These are phyloP conservation scores for Heliconius nattereri DNA, from an alignment of 1,140 invertebrate genomes.

Conservation along the genomic window DNA sequence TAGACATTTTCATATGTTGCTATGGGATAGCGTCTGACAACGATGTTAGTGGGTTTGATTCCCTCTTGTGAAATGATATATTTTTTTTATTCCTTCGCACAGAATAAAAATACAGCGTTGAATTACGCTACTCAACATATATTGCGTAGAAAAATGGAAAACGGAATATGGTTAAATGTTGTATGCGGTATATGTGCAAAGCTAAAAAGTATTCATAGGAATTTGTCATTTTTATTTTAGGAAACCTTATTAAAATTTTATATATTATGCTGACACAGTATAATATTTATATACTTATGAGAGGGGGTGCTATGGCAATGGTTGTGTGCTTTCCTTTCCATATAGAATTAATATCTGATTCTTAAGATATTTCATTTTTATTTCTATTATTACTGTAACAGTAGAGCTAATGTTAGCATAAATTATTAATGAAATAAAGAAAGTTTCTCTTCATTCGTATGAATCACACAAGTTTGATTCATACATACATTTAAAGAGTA, in stretches of 20 bases:
- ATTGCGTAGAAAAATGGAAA: too few species aligned
- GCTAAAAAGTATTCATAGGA: conserved; percentile 1
- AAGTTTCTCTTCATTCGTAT: neutral
- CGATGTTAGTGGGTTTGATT: neutral
- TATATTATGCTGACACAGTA: neutral
- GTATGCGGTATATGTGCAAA: neutral
- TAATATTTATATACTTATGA: conserved; percentile 13
- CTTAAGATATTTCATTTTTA: conserved; percentile 5
- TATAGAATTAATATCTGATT: conserved; percentile 1
- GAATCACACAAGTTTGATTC: neutral
- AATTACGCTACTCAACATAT: too few species aligned
- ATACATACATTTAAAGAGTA: neutral
- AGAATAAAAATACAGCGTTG: too few species aligned
- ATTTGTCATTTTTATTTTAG: neutral
- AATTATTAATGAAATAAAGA: neutral
- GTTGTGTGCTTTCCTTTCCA: conserved; percentile 29
- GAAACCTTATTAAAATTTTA: neutral
- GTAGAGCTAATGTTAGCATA: neutral
- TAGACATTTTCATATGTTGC: neutral
- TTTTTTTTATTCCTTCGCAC: too few species aligned
- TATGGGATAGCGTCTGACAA: too few species aligned
- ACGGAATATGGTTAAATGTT: neutral
- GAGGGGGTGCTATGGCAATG: conserved; percentile 38
- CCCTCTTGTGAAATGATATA: neutral
- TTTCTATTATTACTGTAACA: neutral